Percentiles rank a stretch among this genome's conserved stretches.
phyloP scores from a whole-genome alignment of 2,797 vertebrate genomes.

The Leptodactylus fallax region DNA sequence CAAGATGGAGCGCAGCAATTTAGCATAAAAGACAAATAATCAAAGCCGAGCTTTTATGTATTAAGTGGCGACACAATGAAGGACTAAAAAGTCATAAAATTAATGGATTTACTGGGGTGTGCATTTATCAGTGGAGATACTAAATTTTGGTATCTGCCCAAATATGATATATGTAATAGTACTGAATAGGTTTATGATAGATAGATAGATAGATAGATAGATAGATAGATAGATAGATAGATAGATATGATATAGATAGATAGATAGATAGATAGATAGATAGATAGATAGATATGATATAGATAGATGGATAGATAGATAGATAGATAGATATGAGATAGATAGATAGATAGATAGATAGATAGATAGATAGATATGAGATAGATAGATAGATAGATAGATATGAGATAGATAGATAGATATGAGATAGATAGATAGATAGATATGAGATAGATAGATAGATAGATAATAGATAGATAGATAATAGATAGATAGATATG shows the following conservation, averaged over 20 bases:
- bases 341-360: no score
- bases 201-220: slow-evolving; percentile 16
- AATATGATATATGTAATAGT: no score
- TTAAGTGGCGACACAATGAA: slow-evolving; percentile 25
- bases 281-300: background rate
- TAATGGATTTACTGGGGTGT: slow-evolving; percentile 29
- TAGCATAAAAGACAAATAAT: slow-evolving; percentile 61
- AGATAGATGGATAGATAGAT: background rate
- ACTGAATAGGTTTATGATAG: background rate
- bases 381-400: no score
- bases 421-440: no score
- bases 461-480: no score
- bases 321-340: background rate
- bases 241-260: background rate
- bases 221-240: slow-evolving; percentile 19
- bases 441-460: no score
- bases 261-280: background rate
- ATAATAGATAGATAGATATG: no score
- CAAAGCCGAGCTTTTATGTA: slow-evolving; percentile 44
- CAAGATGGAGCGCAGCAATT: slow-evolving; percentile 57
- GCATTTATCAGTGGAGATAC: background rate
- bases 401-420: no score
- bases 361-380: no score
- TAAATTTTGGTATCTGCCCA: no score
- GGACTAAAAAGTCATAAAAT: slow-evolving; percentile 56